Evolutionary conservation across 1,140 invertebrate genomes (phyloP).

Genomic region (Caerostris darwini): DNA sequence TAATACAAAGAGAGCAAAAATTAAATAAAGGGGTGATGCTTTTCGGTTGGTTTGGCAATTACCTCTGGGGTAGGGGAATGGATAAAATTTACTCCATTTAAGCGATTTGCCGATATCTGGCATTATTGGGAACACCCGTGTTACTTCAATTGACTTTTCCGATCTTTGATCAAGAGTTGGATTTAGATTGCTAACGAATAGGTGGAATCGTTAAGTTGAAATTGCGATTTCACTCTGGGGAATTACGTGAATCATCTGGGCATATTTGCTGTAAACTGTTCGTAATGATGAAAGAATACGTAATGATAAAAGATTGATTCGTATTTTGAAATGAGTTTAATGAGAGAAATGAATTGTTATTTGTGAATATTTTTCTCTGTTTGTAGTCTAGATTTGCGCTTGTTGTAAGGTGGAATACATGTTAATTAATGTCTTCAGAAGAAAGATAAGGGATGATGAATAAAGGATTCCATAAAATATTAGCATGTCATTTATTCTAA

Average conservation of each 20-base stretch:
- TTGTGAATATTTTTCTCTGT: too few species aligned
- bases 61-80: constrained; percentile 41
- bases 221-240: neutral
- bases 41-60: constrained; percentile 67
- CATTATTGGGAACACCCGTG: constrained; percentile 56
- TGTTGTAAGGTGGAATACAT: too few species aligned
- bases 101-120: constrained; percentile 71
- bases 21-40: constrained; percentile 52
- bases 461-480: too few species aligned
- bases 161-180: neutral
- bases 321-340: too few species aligned
- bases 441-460: too few species aligned
- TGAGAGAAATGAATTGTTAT: too few species aligned
- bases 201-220: neutral
- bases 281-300: too few species aligned
- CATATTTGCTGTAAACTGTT: neutral
- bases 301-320: too few species aligned
- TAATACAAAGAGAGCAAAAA: constrained; percentile 67
- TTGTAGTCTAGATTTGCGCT: too few species aligned
- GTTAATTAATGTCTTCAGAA: too few species aligned
- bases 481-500: too few species aligned
- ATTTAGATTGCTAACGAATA: neutral
- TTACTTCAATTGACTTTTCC: constrained; percentile 36
- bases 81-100: constrained; percentile 64
- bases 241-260: neutral